Percentiles rank a stretch among this genome's conserved stretches.
phyloP scores from a whole-genome alignment of 2,888 invertebrate genomes.

The Liopterus haemorrhoidalis region DNA sequence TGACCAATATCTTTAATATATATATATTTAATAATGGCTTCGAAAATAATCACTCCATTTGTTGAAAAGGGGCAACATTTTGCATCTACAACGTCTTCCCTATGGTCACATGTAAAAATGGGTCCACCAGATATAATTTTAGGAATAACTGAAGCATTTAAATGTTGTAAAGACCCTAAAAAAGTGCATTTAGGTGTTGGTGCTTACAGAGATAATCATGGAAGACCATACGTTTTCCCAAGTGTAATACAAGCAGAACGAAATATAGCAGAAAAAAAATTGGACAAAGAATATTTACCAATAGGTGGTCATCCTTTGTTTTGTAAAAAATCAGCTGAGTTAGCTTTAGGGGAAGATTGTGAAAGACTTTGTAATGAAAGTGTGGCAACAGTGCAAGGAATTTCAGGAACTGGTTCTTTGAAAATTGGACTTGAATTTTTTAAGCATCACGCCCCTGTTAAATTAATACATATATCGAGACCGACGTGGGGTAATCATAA shows the following conservation, averaged over 20 bases:
- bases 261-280: constrained; percentile 44
- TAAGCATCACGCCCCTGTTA: constrained; percentile 48
- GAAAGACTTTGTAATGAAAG: constrained; percentile 45
- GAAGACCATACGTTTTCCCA: constrained; percentile 59
- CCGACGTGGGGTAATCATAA: constrained; percentile 68
- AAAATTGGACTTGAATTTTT: constrained; percentile 58
- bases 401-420: constrained; percentile 63
- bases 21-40: too few species aligned
- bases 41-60: too few species aligned
- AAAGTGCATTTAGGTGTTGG: constrained; percentile 62
- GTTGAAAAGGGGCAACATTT: too few species aligned
- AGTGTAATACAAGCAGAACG: constrained; percentile 56
- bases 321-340: constrained; percentile 49
- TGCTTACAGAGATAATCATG: constrained; percentile 62
- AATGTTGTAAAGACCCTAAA: constrained; percentile 56
- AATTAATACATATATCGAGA: constrained; percentile 55
- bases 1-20: too few species aligned
- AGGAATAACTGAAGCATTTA: constrained; percentile 62
- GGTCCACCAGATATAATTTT: constrained; percentile 64
- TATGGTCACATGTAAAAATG: constrained; percentile 54
- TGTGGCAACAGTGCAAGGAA: constrained; percentile 46
- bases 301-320: constrained; percentile 57
- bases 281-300: constrained; percentile 60
- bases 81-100: too few species aligned
- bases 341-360: constrained; percentile 56